phyloP scores from a whole-genome alignment of 1,140 invertebrate species.

The Charaxes varanes region DNA sequence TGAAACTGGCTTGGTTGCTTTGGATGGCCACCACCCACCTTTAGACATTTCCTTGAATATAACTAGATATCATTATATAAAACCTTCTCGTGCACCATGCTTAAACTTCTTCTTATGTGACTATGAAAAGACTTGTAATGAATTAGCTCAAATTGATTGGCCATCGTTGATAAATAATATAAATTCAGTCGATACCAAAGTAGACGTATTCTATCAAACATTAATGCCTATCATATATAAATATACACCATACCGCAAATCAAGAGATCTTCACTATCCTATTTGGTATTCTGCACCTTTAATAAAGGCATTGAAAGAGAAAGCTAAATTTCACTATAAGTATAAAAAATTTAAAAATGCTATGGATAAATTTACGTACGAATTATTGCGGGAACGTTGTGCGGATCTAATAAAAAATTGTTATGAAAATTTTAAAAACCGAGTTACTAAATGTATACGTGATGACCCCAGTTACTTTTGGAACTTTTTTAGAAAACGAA shows the following conservation, averaged over 20 bases:
- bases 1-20: conserved; percentile 2
- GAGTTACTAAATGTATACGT: background rate
- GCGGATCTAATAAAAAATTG: background rate
- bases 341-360: conserved; percentile 13
- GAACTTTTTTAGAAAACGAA: background rate
- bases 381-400: conserved; percentile 8
- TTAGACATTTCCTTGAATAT: conserved; percentile 2
- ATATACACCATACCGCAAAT: conserved; percentile 3
- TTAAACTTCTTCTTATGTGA: conserved; percentile 6
- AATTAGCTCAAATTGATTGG: conserved; percentile 8
- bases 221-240: conserved; percentile 6
- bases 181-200: conserved; percentile 1
- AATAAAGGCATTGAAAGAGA: conserved; percentile 9
- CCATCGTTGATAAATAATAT: background rate
- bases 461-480: conserved; percentile 5
- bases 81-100: background rate
- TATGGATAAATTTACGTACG: conserved; percentile 8
- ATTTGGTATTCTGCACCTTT: conserved; percentile 10
- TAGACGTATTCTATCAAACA: conserved; percentile 5
- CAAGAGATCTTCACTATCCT: conserved; percentile 8
- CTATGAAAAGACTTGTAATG: conserved; percentile 2
- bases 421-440: conserved; percentile 9
- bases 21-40: conserved; percentile 7
- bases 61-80: background rate
- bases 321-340: conserved; percentile 12